phyloP scores from a whole-genome alignment of 2,888 invertebrate genomes.

The Sesamia inferens region DNA sequence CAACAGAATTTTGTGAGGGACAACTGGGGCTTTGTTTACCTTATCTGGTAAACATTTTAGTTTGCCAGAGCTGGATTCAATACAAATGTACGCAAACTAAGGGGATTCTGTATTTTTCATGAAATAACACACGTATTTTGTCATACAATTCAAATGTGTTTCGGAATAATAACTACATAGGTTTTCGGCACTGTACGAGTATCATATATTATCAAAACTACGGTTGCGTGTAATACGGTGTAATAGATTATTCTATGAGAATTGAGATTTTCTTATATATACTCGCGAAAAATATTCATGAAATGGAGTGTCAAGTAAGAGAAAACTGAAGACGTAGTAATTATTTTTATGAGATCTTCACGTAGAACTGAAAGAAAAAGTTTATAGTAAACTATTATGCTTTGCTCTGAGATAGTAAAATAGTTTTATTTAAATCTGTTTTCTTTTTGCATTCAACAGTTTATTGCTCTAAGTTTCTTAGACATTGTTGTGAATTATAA shows the following conservation, averaged over 20 bases:
- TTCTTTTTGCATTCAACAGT: constrained; percentile 47
- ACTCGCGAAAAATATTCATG: constrained; percentile 41
- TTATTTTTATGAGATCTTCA: constrained; percentile 50
- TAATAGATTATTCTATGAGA: constrained; percentile 41
- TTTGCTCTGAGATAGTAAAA: constrained; percentile 26
- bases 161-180: constrained; percentile 34
- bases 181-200: constrained; percentile 8
- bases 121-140: constrained; percentile 41
- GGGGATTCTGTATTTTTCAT: constrained; percentile 37
- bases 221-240: constrained; percentile 30
- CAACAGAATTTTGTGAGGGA: constrained; percentile 70
- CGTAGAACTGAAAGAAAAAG: constrained; percentile 51
- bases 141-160: constrained; percentile 36
- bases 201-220: constrained; percentile 41
- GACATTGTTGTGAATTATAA: constrained; percentile 36
- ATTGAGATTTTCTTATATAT: constrained; percentile 24
- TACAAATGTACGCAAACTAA: constrained; percentile 45
- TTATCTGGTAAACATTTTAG: constrained; percentile 70
- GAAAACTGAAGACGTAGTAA: constrained; percentile 40
- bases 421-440: constrained; percentile 42
- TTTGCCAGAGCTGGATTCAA: constrained; percentile 55
- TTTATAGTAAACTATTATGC: constrained; percentile 45
- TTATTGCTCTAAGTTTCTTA: constrained; percentile 45
- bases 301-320: constrained; percentile 48
- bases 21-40: constrained; percentile 68